Base-by-base conservation (phyloP, 37 sponge, comb jelly and placozoan genomes). In the Ianthella basta region DNA sequence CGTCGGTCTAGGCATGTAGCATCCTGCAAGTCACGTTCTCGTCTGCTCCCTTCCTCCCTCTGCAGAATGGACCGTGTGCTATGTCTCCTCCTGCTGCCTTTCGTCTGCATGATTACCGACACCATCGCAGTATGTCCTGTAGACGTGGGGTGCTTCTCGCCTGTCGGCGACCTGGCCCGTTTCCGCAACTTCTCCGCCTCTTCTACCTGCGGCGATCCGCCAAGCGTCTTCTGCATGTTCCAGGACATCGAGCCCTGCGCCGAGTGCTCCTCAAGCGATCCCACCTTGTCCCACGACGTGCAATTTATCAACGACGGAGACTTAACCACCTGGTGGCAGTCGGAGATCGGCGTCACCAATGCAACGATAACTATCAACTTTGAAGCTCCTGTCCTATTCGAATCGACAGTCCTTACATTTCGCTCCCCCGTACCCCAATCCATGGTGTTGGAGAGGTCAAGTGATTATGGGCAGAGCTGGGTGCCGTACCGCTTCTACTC, bases 401-500 rank as follows among this genome's bases (percentile, higher is more conserved):
- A 88, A 12, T 77, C 69, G 25, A 88, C 81, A 32, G 15, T 69
- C 0, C 68, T 94, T 16, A 35, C 74, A 16, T 94, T 86, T 85
- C 38, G 79, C 37, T 86, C 84, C 0, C 77, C 84, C 15, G 55
- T 86, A 0, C 91, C 94, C 4, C 55, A 59, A 15, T 55, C 91
- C 23, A 91, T 94, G 89, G 53, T 90, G 6, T 60, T 94, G 55
- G 94, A 94, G 60, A 34, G 84, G 1, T 91, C 86, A 21, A 36
- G n/a, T 29, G 94, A 94, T 35, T 57, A 60, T 63, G 94, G 91
- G 12, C 23, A 53, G 21, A 91, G 74, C 8, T 94, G 94, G 94
- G 12, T 20, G n/a, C 65, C 80, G 1, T 94, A 91, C 66, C 75
- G 89, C 19, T 91, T 69, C 79, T 94, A 80, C 57, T 85, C 94